Conservation (phyloP, 2,113 vertebrate species). For the Jaculus jaculus region DNA sequence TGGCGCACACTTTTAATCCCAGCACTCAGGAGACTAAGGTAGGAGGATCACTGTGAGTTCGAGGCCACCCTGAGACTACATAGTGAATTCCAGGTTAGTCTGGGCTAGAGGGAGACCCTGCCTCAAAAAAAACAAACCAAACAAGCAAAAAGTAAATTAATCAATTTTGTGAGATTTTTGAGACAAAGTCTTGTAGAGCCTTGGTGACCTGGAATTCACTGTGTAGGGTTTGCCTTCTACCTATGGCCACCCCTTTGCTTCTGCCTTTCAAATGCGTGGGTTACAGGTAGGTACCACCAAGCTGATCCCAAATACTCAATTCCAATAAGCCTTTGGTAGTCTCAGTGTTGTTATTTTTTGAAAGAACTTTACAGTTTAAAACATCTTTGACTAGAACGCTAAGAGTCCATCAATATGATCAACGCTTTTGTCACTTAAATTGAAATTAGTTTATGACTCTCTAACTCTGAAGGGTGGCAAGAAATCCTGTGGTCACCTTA, state of each 20-base stretch:
- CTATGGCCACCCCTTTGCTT: background rate
- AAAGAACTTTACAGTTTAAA: conserved; percentile 24
- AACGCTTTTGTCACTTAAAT: background rate
- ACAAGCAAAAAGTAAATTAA: background rate
- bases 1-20: no score
- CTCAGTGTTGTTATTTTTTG: background rate
- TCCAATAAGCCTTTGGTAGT: background rate
- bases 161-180: background rate
- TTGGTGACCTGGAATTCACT: background rate
- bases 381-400: background rate
- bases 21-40: no score
- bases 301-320: background rate
- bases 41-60: no score
- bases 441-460: background rate
- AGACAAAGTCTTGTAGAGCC: background rate
- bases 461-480: background rate
- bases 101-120: no score
- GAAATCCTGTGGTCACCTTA: background rate
- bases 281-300: background rate
- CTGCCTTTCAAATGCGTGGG: no score
- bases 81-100: no score
- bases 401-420: background rate
- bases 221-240: background rate
- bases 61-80: no score
- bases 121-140: no score